Base-by-base conservation (phyloP, 2,888 invertebrate genomes). In the Drosophila lutescens region DNA sequence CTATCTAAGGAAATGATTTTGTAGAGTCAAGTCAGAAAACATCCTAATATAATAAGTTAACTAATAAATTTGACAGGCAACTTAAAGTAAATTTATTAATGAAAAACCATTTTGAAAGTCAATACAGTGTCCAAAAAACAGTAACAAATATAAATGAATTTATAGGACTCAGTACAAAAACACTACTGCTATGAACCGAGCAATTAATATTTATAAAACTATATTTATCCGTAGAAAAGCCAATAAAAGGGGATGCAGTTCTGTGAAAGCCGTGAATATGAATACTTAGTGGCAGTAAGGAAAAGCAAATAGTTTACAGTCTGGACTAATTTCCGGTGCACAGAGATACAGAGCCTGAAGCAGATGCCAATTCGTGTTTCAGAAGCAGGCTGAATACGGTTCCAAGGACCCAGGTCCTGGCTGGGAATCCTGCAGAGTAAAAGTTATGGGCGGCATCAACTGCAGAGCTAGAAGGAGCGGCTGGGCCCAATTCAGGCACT, bases 401-500 rank as follows among this genome's bases (percentile, higher is more conserved):
- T 47, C 49, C 30, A 54, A 49, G 54, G 53, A 47, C 46, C 38
- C 51, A 36, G 40, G 30, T 38, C 65, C 65, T 43, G 55, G 49
- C 60, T 10, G 32, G 43, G 34, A 15, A 20, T 60, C 59, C 59
- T 55, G 59, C 60, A 49, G 62, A 63, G 41, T 60, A 49, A 20
- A 63, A 60, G 62, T 63, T 60, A 63, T 63, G 49, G 65, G 65
- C 65, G 49, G 63, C 65, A 36, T 43, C 60, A 43, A 60, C 62
- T 62, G 49, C 62, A 62, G 62, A 60, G 62, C 53, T 50, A 23
- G 70, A 76, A 66, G 70, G 78, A 83, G 79, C 79, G 58, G 38
- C 66, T 36, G 54, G 55, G 47, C 40, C 26, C 46, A 23, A 40
- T 47, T 66, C 65, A 66, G 65, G 54, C 65, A 46, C 53, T 20